These are phyloP conservation scores for Erythrolamprus reginae DNA, from an alignment of 2,113 vertebrate species.

Conservation along the genomic window DNA sequence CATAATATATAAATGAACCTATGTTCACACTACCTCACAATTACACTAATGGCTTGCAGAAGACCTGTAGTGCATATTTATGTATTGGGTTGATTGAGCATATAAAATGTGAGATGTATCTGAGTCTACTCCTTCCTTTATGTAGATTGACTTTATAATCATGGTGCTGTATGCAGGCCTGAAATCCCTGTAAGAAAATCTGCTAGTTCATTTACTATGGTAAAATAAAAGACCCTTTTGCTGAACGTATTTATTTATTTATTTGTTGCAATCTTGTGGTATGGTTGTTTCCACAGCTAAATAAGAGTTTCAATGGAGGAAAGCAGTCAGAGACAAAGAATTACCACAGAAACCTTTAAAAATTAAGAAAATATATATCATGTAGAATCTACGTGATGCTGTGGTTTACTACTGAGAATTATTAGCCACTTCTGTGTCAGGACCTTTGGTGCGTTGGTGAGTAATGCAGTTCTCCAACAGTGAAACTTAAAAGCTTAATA, in stretches of 20 bases:
- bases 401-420: constrained; percentile 34
- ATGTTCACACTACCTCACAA: background rate
- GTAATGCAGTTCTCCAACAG: constrained; percentile 26
- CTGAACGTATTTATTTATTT: constrained; percentile 35
- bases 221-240: background rate
- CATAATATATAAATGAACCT: background rate
- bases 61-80: background rate
- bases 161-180: background rate
- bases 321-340: constrained; percentile 25
- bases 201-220: constrained; percentile 24
- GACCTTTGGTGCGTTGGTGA: constrained; percentile 34
- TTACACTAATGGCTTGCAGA: background rate
- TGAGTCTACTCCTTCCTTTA: background rate
- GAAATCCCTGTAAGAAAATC: constrained; percentile 43
- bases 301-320: constrained; percentile 24
- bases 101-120: background rate
- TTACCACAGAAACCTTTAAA: constrained; percentile 25
- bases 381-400: constrained; percentile 28
- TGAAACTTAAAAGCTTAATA: constrained; percentile 11
- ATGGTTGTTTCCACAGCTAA: background rate
- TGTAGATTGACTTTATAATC: background rate
- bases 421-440: constrained; percentile 48
- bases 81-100: background rate
- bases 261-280: background rate
- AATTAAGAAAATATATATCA: constrained; percentile 33